These are phyloP conservation scores for Epizoanthus illoricatus DNA, from an alignment of 92 coral and sea anemone genomes.

Conservation along the genomic window DNA sequence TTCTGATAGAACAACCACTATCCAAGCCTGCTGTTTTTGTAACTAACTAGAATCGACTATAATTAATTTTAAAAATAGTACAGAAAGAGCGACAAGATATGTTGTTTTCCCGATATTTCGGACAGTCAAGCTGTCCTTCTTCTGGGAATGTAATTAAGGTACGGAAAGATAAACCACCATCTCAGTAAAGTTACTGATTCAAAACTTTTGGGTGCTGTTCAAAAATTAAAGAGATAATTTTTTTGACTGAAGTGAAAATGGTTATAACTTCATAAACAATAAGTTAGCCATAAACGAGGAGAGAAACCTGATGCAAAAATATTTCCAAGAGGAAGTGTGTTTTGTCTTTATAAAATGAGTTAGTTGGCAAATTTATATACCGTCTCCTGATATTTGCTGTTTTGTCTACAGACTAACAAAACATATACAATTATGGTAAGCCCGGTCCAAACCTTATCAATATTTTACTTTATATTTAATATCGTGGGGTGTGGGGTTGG, in stretches of 20 bases:
- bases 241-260: background rate
- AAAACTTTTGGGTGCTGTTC: background rate
- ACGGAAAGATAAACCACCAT: background rate
- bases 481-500: no score
- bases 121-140: no score
- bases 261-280: background rate
- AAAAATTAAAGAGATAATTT: background rate
- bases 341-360: background rate
- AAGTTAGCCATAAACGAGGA: background rate
- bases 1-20: no score
- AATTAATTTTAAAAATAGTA: no score
- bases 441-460: background rate
- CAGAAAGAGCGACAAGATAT: no score
- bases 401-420: slow-evolving; percentile 4
- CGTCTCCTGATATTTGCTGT: background rate
- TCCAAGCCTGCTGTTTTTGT: no score
- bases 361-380: background rate
- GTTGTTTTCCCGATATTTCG: no score
- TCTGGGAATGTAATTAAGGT: no score
- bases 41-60: no score
- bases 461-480: no score
- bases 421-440: background rate
- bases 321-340: background rate
- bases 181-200: background rate
- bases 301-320: background rate